phyloP scores from a whole-genome alignment of 1,140 invertebrate species.

The Cephus cinctus region DNA sequence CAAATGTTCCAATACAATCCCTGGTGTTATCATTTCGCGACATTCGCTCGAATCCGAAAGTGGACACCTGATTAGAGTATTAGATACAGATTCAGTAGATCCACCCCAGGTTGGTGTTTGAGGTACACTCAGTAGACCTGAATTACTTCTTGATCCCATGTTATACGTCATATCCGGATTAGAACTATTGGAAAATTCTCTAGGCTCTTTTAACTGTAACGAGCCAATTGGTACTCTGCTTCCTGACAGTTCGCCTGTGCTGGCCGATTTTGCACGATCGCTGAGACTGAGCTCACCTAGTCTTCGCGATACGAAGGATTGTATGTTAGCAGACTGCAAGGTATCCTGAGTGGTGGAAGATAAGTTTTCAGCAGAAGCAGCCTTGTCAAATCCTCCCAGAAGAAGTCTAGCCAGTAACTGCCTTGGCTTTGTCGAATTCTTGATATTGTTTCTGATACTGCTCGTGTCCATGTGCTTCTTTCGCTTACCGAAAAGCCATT shows the following conservation, averaged over 20 bases:
- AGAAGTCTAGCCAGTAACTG: neutral
- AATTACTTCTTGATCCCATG: neutral
- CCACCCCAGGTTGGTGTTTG: slow-evolving; percentile 39
- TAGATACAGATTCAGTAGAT: slow-evolving; percentile 42
- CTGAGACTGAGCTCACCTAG: slow-evolving; percentile 23
- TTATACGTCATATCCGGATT: neutral
- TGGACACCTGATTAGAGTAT: slow-evolving; percentile 36
- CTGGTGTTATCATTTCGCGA: slow-evolving; percentile 25
- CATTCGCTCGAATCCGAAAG: slow-evolving; percentile 27
- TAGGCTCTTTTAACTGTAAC: no score
- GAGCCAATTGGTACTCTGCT: no score
- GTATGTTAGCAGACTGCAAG: slow-evolving; percentile 17
- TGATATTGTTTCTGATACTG: slow-evolving; percentile 5
- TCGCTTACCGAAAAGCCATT: slow-evolving; percentile 41
- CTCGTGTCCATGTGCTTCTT: slow-evolving; percentile 10
- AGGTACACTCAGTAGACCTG: slow-evolving; percentile 24
- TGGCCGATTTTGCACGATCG: slow-evolving; percentile 46
- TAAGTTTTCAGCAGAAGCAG: slow-evolving; percentile 47
- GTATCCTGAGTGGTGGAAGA: slow-evolving; percentile 22
- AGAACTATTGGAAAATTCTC: neutral
- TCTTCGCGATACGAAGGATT: neutral
- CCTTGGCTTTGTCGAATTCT: slow-evolving; percentile 4
- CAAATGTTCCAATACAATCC: slow-evolving; percentile 39
- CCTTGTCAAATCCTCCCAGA: slow-evolving; percentile 33
- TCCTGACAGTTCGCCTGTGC: slow-evolving; percentile 45